These are phyloP conservation scores for Procambarus clarkii DNA, from an alignment of 1,140 invertebrate genomes.

Conservation along the genomic window DNA sequence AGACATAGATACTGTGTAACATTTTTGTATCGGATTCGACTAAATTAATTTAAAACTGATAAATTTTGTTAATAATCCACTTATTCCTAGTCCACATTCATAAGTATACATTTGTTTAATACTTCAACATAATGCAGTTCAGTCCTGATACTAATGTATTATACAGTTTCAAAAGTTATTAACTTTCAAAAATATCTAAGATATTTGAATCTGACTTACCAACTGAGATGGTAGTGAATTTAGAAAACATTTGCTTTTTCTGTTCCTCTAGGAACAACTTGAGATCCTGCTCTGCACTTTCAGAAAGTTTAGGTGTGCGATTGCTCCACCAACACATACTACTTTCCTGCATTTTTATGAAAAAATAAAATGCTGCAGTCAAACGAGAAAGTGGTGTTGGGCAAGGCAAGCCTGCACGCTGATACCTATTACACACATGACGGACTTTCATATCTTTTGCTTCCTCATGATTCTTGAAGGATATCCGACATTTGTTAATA, in stretches of 20 bases:
- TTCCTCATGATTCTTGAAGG: conserved; percentile 46
- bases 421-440: conserved; percentile 48
- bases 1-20: too few species aligned
- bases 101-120: too few species aligned
- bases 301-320: conserved; percentile 10
- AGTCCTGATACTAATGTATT: too few species aligned
- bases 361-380: neutral
- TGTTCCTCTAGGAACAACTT: neutral
- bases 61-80: too few species aligned
- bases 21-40: too few species aligned
- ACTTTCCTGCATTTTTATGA: neutral
- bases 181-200: too few species aligned
- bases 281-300: neutral
- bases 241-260: neutral
- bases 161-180: too few species aligned
- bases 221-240: neutral
- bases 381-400: conserved; percentile 35
- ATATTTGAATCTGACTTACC: too few species aligned
- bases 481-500: conserved; percentile 28
- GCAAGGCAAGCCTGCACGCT: conserved; percentile 22
- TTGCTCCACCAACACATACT: neutral
- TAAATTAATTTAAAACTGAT: too few species aligned
- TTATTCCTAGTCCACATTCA: too few species aligned
- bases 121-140: too few species aligned
- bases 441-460: neutral